These are phyloP conservation scores for Ophioninae sp. DNA, from an alignment of 2,888 invertebrate genomes.

Conservation along the genomic window DNA sequence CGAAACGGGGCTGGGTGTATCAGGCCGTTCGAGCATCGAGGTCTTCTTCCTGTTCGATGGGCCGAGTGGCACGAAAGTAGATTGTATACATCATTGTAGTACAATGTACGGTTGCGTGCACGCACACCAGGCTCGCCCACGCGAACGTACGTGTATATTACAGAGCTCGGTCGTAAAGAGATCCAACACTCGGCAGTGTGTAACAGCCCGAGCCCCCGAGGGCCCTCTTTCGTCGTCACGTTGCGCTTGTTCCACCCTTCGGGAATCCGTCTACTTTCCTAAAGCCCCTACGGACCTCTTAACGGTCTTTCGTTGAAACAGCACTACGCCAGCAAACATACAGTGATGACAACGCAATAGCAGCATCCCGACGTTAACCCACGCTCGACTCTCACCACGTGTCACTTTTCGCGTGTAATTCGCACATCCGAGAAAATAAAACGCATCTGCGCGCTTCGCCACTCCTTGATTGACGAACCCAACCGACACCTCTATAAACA, in stretches of 20 bases:
- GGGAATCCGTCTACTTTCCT: conserved; percentile 49
- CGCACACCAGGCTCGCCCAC: not conserved
- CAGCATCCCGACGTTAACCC: not conserved
- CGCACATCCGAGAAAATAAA: conserved; percentile 27
- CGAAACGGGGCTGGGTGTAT: conserved; percentile 27
- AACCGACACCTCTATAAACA: conserved; percentile 25
- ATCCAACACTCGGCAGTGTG: conserved; percentile 39
- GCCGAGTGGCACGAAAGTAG: conserved; percentile 23
- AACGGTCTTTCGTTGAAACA: conserved; percentile 44
- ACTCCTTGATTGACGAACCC: conserved; percentile 32
- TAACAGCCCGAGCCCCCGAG: conserved; percentile 40
- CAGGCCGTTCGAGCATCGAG: conserved; percentile 11
- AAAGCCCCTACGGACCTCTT: conserved; percentile 40
- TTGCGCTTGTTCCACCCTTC: conserved; percentile 50
- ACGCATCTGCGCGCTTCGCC: conserved; percentile 41
- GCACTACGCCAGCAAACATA: conserved; percentile 28
- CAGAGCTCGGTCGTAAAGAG: conserved; percentile 27
- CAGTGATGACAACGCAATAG: conserved; percentile 39
- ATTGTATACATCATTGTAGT: conserved; percentile 9
- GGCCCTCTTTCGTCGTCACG: conserved; percentile 42
- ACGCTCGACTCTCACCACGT: conserved; percentile 33
- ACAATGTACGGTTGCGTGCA: not conserved
- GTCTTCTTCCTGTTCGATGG: conserved; percentile 40
- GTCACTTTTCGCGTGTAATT: conserved; percentile 38
- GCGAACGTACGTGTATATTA: not conserved